phyloP scores from a whole-genome alignment of 2,797 vertebrate genomes.

The Carapus acus region DNA sequence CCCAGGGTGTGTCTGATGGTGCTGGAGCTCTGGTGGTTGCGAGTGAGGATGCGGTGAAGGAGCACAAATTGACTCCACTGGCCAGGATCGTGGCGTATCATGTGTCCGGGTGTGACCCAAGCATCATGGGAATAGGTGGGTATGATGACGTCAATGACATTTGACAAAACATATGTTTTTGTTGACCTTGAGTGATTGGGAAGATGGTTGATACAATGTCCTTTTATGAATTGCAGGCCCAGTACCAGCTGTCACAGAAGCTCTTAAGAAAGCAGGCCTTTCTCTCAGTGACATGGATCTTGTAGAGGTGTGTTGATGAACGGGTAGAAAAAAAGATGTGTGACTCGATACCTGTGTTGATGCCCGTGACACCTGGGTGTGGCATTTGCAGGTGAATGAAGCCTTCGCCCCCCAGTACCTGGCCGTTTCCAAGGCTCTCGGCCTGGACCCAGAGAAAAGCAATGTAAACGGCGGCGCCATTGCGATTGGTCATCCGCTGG shows the following conservation, averaged over 20 bases:
- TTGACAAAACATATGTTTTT: neutral
- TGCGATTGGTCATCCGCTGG: conserved; percentile 90
- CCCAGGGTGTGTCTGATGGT: conserved; percentile 88
- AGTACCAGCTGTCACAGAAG: conserved; percentile 86
- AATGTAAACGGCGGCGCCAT: conserved; percentile 93
- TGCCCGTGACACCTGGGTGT: no score
- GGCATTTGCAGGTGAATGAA: conserved; percentile 94
- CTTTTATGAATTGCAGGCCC: conserved; percentile 74
- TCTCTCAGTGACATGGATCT: conserved; percentile 92
- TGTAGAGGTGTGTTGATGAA: conserved; percentile 77
- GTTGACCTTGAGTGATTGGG: neutral
- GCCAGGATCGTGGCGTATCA: conserved; percentile 90
- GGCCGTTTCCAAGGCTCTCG: conserved; percentile 81
- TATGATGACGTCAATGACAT: conserved; percentile 2
- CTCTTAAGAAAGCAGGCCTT: conserved; percentile 88
- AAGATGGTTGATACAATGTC: neutral
- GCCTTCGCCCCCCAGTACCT: conserved; percentile 93
- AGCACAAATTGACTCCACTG: conserved; percentile 86
- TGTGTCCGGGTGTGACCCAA: conserved; percentile 87
- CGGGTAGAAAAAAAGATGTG: neutral
- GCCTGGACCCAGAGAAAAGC: conserved; percentile 82
- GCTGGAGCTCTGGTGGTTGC: conserved; percentile 85
- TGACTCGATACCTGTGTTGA: no score
- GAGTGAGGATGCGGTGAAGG: conserved; percentile 88
- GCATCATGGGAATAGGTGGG: conserved; percentile 98